phyloP scores from a whole-genome alignment of 2,888 invertebrate genomes.

The Dolichopus griseipennis region DNA sequence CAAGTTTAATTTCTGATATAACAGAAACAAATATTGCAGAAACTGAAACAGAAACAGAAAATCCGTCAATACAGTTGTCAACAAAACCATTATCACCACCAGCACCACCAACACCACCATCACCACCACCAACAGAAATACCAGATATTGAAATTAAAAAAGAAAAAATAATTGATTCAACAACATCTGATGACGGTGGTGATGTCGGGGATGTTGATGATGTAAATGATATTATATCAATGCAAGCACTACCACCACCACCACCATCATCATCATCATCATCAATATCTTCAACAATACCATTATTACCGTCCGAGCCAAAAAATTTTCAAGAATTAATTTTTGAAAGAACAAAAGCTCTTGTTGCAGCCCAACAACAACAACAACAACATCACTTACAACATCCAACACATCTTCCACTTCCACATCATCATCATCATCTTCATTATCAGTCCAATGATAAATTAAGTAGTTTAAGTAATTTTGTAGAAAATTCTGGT shows the following conservation, averaged over 20 bases:
- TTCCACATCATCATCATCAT: constrained; percentile 44
- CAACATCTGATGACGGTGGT: constrained; percentile 18
- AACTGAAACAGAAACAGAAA: constrained; percentile 19
- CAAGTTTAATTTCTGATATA: constrained; percentile 11
- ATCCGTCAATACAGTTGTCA: constrained; percentile 20
- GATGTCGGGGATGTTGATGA: constrained; percentile 16
- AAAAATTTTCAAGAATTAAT: constrained; percentile 65
- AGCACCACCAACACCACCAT: neutral
- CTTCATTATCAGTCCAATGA: constrained; percentile 34
- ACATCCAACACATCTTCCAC: constrained; percentile 27
- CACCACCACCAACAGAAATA: constrained; percentile 11
- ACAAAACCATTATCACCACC: constrained; percentile 15
- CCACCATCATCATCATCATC: neutral
- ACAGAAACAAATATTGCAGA: constrained; percentile 13
- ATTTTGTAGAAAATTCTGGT: neutral
- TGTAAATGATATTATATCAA: neutral
- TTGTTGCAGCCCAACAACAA: constrained; percentile 44
- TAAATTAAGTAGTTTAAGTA: constrained; percentile 3
- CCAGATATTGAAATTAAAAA: constrained; percentile 8
- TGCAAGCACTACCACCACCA: constrained; percentile 10
- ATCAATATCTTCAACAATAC: neutral
- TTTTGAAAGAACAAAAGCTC: constrained; percentile 65
- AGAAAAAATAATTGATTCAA: constrained; percentile 20
- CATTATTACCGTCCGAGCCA: constrained; percentile 32
- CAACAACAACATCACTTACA: constrained; percentile 28